phyloP scores from a whole-genome alignment of 1,140 invertebrate genomes.

The Sinonovacula constricta region DNA sequence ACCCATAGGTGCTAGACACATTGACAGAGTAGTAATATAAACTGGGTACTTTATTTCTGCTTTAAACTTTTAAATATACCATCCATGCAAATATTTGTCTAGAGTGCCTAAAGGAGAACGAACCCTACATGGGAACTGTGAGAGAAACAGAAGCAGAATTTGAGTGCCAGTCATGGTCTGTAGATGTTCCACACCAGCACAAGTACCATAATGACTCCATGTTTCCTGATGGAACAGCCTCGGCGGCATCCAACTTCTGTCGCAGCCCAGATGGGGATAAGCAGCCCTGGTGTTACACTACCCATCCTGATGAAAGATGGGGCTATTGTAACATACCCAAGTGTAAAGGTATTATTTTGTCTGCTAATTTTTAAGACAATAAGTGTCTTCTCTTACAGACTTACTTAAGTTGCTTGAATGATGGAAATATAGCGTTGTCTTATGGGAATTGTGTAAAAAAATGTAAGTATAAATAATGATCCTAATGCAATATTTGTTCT shows the following conservation, averaged over 20 bases:
- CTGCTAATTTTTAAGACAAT: too few relatives aligned
- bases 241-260: conserved; percentile 93
- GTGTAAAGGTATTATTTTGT: conserved; percentile 46
- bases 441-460: too few relatives aligned
- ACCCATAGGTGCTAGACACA: too few relatives aligned
- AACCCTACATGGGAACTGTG: conserved; percentile 46
- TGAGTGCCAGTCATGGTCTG: conserved; percentile 60
- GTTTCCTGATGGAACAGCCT: conserved; percentile 88
- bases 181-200: conserved; percentile 55
- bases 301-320: conserved; percentile 82
- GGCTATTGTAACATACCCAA: conserved; percentile 43
- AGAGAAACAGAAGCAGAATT: conserved; percentile 54
- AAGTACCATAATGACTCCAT: conserved; percentile 82
- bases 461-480: too few relatives aligned
- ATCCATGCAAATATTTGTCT: too few relatives aligned
- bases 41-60: too few relatives aligned
- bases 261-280: conserved; percentile 95
- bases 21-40: too few relatives aligned
- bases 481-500: too few relatives aligned
- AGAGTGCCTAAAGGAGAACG: neutral
- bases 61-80: too few relatives aligned
- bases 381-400: too few relatives aligned
- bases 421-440: too few relatives aligned
- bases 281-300: conserved; percentile 96
- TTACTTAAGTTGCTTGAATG: too few relatives aligned